phyloP scores from a whole-genome alignment of 2,113 vertebrate species.

The Hippoglossus stenolepis region DNA sequence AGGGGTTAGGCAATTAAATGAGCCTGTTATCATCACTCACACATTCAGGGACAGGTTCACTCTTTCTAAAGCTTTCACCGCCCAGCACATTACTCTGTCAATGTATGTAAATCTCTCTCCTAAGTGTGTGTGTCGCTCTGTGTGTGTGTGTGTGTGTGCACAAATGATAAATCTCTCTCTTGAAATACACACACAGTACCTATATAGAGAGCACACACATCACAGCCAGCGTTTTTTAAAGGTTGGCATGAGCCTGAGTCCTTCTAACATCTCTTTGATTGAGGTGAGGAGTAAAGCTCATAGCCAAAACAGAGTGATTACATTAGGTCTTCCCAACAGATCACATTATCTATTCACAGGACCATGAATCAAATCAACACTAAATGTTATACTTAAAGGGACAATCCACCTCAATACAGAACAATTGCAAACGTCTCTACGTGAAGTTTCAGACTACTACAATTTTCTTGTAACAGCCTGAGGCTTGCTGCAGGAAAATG shows the following conservation, averaged over 20 bases:
- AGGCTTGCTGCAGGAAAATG: conserved; percentile 3
- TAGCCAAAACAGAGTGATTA: conserved; percentile 50
- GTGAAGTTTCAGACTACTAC: not conserved
- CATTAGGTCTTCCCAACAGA: conserved; percentile 58
- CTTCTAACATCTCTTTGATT: conserved; percentile 59
- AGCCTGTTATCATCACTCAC: conserved; percentile 73
- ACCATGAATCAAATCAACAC: conserved; percentile 56
- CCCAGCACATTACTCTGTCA: conserved; percentile 65
- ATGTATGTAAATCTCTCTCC: conserved; percentile 71
- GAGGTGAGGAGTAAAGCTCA: conserved; percentile 61
- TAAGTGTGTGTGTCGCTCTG: conserved; percentile 26
- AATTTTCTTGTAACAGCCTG: not conserved
- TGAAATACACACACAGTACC: conserved; percentile 1
- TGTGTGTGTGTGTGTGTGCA: conserved; percentile 2
- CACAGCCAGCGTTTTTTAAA: conserved; percentile 20
- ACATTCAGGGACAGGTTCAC: conserved; percentile 66
- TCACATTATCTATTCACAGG: conserved; percentile 37
- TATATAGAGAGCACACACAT: conserved; percentile 4
- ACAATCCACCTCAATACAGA: conserved; percentile 6
- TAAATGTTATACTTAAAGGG: conserved; percentile 35
- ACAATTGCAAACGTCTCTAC: not conserved
- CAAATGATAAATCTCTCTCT: conserved; percentile 50
- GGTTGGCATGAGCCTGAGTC: conserved; percentile 51
- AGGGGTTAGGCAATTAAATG: conserved; percentile 66
- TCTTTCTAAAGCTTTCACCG: conserved; percentile 62